Conservation (phyloP, 2,888 invertebrate genomes). For the Clunio marinus region DNA sequence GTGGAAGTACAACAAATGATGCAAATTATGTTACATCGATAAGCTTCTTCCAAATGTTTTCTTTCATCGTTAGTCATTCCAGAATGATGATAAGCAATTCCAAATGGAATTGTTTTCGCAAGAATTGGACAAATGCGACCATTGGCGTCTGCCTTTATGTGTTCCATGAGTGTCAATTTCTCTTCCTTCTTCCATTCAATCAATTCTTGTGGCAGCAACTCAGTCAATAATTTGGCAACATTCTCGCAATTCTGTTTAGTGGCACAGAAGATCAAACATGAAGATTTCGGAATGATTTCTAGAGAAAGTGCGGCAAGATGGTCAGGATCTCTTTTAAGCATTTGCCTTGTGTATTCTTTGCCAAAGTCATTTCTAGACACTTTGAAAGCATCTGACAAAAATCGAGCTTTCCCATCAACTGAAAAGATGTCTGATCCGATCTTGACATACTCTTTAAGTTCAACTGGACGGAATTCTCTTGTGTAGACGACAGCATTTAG, state of each 20-base stretch:
- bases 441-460: constrained; percentile 78
- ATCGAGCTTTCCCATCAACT: constrained; percentile 53
- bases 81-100: constrained; percentile 92
- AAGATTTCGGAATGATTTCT: constrained; percentile 73
- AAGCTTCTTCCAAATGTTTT: constrained; percentile 76
- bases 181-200: constrained; percentile 55
- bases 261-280: constrained; percentile 89
- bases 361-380: constrained; percentile 50
- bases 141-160: constrained; percentile 56
- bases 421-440: constrained; percentile 58
- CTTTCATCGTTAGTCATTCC: constrained; percentile 86
- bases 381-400: constrained; percentile 55
- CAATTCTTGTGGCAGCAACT: constrained; percentile 53
- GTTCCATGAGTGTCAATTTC: constrained; percentile 58
- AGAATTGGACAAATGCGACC: constrained; percentile 64
- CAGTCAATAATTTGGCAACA: constrained; percentile 72
- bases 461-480: constrained; percentile 83
- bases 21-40: constrained; percentile 74
- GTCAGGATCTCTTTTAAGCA: constrained; percentile 64
- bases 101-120: constrained; percentile 65
- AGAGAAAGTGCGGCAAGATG: constrained; percentile 71
- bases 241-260: constrained; percentile 90
- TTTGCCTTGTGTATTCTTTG: constrained; percentile 9
- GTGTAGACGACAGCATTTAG: constrained; percentile 76
- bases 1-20: constrained; percentile 95